phyloP scores from a whole-genome alignment of 2,797 vertebrate genomes.

The Morus bassanus region DNA sequence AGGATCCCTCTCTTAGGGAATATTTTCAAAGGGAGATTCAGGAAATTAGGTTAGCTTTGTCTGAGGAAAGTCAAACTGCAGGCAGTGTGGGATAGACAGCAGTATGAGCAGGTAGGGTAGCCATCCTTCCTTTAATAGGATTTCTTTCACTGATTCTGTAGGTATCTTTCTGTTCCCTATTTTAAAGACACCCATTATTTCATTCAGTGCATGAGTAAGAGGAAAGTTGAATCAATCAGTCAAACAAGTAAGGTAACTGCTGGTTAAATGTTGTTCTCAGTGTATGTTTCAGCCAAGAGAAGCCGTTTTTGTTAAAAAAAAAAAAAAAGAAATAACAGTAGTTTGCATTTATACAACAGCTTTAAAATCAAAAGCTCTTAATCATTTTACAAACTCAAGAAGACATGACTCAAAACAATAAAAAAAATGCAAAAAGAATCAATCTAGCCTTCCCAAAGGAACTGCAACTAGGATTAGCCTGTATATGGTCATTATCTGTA shows the following conservation, averaged over 20 bases:
- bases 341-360: neutral
- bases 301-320: neutral
- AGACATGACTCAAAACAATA: neutral
- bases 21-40: neutral
- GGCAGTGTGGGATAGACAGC: neutral
- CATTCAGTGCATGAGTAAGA: neutral
- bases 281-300: neutral
- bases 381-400: neutral
- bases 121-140: neutral
- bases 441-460: neutral
- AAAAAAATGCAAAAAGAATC: neutral
- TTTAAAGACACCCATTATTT: neutral
- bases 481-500: neutral
- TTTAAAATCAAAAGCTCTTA: neutral
- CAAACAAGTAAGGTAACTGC: neutral
- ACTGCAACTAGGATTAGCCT: neutral
- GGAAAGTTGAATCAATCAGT: neutral
- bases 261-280: neutral
- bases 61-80: neutral
- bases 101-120: neutral
- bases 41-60: neutral
- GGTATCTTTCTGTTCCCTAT: neutral
- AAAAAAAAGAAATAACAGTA: neutral
- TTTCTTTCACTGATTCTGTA: neutral
- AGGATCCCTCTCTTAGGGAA: neutral